phyloP scores from a whole-genome alignment of 2,888 invertebrate species.

The Apomyelois bistriatella region DNA sequence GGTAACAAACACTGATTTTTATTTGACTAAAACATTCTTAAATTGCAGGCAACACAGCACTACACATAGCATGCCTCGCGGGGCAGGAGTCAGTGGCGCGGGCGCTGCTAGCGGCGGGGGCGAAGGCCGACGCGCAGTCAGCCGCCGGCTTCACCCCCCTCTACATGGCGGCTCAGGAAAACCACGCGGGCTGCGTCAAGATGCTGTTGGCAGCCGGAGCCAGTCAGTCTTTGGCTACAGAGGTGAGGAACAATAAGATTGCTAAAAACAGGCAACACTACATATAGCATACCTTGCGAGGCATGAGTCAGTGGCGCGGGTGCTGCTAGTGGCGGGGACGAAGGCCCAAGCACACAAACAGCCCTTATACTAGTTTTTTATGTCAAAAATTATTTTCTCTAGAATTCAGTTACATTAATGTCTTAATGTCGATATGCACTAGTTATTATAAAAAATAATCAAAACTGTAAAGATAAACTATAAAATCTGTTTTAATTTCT shows the following conservation, averaged over 20 bases:
- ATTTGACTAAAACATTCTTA: not conserved
- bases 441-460: too few relatives aligned
- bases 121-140: constrained; percentile 97
- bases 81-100: constrained; percentile 97
- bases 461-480: not conserved
- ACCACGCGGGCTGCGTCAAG: constrained; percentile 95
- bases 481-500: not conserved
- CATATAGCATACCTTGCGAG: constrained; percentile 99
- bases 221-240: constrained; percentile 97
- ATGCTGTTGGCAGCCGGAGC: constrained; percentile 95
- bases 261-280: constrained; percentile 91
- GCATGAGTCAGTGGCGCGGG: constrained; percentile 94
- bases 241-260: constrained; percentile 78
- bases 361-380: too few relatives aligned
- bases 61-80: constrained; percentile 98
- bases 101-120: constrained; percentile 93
- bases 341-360: constrained; percentile 98
- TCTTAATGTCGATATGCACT: too few relatives aligned
- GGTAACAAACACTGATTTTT: too few relatives aligned
- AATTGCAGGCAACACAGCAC: constrained; percentile 86
- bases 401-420: too few relatives aligned
- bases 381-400: too few relatives aligned
- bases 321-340: constrained; percentile 94
- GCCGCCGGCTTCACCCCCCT: constrained; percentile 98
- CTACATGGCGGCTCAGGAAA: constrained; percentile 99